A percentile compares a stretch with the other conserved stretches of the same genome.
phyloP scores from a whole-genome alignment of 2,797 vertebrate genomes.

The Iguana delicatissima region DNA sequence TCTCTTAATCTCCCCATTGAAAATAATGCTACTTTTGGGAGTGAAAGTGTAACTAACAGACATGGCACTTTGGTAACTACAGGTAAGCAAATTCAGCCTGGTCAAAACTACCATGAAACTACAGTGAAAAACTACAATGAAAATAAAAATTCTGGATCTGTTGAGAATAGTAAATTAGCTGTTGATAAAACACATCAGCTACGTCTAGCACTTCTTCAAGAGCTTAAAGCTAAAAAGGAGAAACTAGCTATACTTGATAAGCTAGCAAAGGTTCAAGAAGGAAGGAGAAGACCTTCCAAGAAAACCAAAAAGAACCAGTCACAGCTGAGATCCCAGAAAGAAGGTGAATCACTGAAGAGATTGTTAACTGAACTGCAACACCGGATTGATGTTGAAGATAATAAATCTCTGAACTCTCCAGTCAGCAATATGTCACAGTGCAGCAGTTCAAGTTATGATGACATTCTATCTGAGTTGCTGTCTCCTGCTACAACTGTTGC shows the following conservation, averaged over 20 bases:
- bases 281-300: conserved; percentile 35
- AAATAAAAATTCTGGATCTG: conserved; percentile 17
- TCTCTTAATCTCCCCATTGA: conserved; percentile 17
- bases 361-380: conserved; percentile 79
- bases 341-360: conserved; percentile 74
- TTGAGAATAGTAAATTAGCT: conserved; percentile 44
- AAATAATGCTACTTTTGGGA: not conserved
- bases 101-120: not conserved
- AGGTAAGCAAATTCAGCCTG: conserved; percentile 33
- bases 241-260: conserved; percentile 87
- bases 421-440: conserved; percentile 76
- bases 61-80: accelerated
- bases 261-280: conserved; percentile 70
- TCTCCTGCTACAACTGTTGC: conserved; percentile 81
- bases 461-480: conserved; percentile 88
- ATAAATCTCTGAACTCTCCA: conserved; percentile 71
- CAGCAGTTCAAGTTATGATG: conserved; percentile 75
- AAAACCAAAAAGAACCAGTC: conserved; percentile 35
- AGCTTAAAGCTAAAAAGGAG: conserved; percentile 93
- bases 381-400: conserved; percentile 80
- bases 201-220: conserved; percentile 89
- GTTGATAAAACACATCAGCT: conserved; percentile 83
- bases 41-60: conserved; percentile 26
- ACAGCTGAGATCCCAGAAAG: conserved; percentile 56
- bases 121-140: not conserved